These are phyloP conservation scores for Nycticorax nycticorax DNA, from an alignment of 2,113 vertebrate species.

Conservation along the genomic window DNA sequence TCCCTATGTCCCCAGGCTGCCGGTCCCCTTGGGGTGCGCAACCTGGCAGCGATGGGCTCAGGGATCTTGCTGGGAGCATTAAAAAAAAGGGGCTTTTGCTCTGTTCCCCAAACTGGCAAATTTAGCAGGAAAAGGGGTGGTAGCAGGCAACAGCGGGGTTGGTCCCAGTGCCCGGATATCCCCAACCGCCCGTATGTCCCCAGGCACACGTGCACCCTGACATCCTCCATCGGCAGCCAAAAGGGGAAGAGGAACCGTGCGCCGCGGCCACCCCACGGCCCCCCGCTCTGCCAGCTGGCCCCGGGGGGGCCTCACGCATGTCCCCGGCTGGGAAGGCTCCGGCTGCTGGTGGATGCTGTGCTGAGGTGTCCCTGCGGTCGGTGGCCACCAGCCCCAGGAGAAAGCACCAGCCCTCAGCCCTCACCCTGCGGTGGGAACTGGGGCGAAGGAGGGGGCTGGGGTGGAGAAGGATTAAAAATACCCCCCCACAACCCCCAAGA, in stretches of 20 bases:
- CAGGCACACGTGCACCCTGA: accelerated
- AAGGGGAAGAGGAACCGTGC: background rate
- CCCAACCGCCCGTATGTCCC: background rate
- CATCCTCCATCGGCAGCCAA: accelerated
- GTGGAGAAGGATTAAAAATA: background rate
- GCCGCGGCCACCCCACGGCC: background rate
- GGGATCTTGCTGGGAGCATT: accelerated
- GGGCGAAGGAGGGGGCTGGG: background rate
- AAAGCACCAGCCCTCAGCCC: background rate
- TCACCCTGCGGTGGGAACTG: background rate
- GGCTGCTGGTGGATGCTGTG: background rate
- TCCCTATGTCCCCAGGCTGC: background rate
- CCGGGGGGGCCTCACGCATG: accelerated
- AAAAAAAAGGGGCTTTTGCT: background rate
- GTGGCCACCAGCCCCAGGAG: background rate
- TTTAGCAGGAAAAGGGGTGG: background rate
- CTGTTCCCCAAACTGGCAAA: background rate
- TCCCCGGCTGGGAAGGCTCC: background rate
- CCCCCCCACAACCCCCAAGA: background rate
- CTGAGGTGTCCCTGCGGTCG: accelerated
- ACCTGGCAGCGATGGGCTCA: background rate
- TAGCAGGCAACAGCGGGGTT: background rate
- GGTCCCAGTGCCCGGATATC: background rate
- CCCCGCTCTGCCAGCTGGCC: accelerated
- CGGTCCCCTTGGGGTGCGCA: accelerated